Percentiles rank a stretch among this genome's conserved stretches.
These are phyloP conservation scores for Phortica magna DNA, from an alignment of 2,888 invertebrate genomes.

Conservation along the genomic window DNA sequence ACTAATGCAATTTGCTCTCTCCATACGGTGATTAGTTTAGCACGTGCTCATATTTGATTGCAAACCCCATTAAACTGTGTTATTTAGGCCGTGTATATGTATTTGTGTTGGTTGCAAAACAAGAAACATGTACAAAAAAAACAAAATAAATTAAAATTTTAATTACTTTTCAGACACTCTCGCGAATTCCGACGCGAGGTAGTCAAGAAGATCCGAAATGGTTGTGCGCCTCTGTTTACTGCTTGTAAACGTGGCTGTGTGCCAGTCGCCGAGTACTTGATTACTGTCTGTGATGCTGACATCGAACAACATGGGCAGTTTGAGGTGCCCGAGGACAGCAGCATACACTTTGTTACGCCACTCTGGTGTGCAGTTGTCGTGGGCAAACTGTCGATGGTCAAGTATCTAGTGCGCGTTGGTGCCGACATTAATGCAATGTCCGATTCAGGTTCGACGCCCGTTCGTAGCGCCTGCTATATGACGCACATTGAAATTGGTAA, in stretches of 20 bases:
- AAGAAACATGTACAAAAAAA: background rate
- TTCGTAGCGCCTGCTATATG: conserved; percentile 96
- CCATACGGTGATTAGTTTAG: background rate
- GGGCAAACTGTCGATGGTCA: conserved; percentile 87
- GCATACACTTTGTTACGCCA: conserved; percentile 88
- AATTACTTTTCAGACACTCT: conserved; percentile 78
- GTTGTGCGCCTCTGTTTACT: conserved; percentile 88
- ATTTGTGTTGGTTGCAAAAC: background rate
- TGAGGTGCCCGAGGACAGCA: conserved; percentile 89
- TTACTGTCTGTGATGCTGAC: conserved; percentile 89
- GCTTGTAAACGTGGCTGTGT: conserved; percentile 84
- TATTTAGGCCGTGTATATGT: no score
- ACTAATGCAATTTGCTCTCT: background rate
- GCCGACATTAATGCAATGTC: conserved; percentile 92
- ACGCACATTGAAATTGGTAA: conserved; percentile 86
- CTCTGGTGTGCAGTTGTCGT: conserved; percentile 96
- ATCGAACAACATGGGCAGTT: conserved; percentile 92
- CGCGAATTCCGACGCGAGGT: conserved; percentile 83
- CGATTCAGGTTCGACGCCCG: conserved; percentile 93
- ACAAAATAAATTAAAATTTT: background rate
- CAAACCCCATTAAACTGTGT: background rate
- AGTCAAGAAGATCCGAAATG: conserved; percentile 84
- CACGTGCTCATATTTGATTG: conserved; percentile 20
- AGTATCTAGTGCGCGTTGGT: conserved; percentile 86
- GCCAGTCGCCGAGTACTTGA: conserved; percentile 91